Evolutionary conservation across 2,113 vertebrate genomes (phyloP).

Genomic region (Pseudopodoces humilis): DNA sequence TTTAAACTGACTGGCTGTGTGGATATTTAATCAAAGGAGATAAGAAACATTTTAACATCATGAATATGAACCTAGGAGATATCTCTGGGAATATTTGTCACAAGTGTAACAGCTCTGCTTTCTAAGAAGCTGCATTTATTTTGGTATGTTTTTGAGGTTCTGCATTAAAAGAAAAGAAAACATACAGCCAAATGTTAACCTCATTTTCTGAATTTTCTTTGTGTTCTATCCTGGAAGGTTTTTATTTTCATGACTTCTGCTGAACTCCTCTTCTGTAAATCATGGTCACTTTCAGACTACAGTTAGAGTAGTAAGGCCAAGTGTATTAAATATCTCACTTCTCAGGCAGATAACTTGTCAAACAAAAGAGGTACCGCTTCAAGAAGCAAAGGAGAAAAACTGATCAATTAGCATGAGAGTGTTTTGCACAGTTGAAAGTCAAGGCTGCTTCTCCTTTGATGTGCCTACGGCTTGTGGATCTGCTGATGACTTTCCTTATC

Average conservation of each 20-base stretch:
- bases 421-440: not conserved
- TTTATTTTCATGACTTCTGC: not conserved
- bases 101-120: not conserved
- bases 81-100: not conserved
- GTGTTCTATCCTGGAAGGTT: not conserved
- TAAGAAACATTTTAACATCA: constrained; percentile 1
- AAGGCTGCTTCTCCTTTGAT: not conserved
- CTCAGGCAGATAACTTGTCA: not conserved
- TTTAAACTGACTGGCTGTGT: not conserved
- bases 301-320: not conserved
- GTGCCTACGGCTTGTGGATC: not conserved
- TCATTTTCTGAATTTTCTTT: not conserved
- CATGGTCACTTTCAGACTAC: not conserved
- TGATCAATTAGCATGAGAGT: not conserved
- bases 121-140: not conserved
- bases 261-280: not conserved
- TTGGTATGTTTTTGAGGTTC: not conserved
- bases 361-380: not conserved
- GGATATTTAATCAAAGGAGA: constrained; percentile 32
- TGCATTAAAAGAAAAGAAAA: not conserved
- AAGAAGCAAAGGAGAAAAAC: not conserved
- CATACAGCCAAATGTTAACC: not conserved
- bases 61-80: not conserved
- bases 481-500: not conserved
- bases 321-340: not conserved